Evolutionary conservation across 1,140 invertebrate species (phyloP), one percentile per base, ranked within the genome.

Genomic region (Brachionus rubens): DNA sequence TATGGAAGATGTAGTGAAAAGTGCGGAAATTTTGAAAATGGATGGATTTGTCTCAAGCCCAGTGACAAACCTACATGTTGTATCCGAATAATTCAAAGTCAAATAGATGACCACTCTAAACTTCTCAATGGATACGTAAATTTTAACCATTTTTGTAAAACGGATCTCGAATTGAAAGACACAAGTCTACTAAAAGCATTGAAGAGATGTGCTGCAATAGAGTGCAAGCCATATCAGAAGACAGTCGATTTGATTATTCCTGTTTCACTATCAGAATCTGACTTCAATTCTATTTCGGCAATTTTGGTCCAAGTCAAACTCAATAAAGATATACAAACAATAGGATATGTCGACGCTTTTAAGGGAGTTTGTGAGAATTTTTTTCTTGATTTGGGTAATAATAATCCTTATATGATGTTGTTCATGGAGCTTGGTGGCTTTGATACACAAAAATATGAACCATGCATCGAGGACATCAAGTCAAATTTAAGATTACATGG

Each of bases 301-400:
- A 40, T 62, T 26, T 40, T 62, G 56, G 36, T 62, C 7, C 56
- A 62, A 62, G 56, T 62, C n/a, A 41, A 62, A 40, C 26, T 41
- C 6, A 21, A 62, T 40, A 12, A 62, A 19, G 0, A 62, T 19
- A 30, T 33, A 16, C n/a, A 5, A 16, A 6, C 6, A 7, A 21
- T 12, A 10, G 12, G 40, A 40, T 16, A 9, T 40, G 16, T 16
- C 36, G 26, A 40, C n/a, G 36, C 24, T 41, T 21, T 62, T 4
- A 19, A 19, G 33, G 40, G 0, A 40, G 40, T 14, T n/a, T n/a
- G 7, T 16, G n/a, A 19, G 40, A 36, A 9, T 5, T n/a, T 14
- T 19, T 62, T n/a, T 36, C 16, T n/a, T 9, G 56, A 62, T 36
- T 62, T 62, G 6, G 4, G 3, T 21, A n/a, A 6, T 36, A 1